A percentile compares a stretch with the other conserved stretches of the same genome.
phyloP scores from a whole-genome alignment of 2,113 vertebrate genomes.

The Pyxicephalus adspersus region DNA sequence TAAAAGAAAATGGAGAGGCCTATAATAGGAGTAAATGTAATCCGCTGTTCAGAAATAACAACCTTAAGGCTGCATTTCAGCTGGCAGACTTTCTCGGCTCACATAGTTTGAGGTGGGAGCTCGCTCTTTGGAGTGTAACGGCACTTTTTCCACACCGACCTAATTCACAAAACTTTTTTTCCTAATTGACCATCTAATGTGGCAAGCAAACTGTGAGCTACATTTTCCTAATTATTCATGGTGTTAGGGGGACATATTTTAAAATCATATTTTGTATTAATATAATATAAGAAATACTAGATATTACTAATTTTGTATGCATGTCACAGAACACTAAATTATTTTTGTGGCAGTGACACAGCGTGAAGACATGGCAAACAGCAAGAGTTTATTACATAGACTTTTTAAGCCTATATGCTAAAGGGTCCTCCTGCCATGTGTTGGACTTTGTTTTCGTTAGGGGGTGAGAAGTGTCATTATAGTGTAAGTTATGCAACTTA shows the following conservation, averaged over 20 bases:
- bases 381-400: not conserved
- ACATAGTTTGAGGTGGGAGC: too few species aligned
- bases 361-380: not conserved
- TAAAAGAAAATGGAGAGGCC: not conserved
- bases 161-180: too few species aligned
- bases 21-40: conserved; percentile 58
- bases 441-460: not conserved
- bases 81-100: too few species aligned
- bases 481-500: not conserved
- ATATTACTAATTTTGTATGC: too few species aligned
- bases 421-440: not conserved
- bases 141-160: too few species aligned
- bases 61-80: not conserved
- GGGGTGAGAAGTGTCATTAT: not conserved
- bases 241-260: too few species aligned
- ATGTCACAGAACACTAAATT: not conserved
- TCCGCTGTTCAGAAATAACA: conserved; percentile 32
- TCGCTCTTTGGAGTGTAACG: too few species aligned
- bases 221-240: too few species aligned
- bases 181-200: too few species aligned
- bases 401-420: not conserved
- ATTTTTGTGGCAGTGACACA: not conserved
- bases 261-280: too few species aligned
- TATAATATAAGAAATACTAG: too few species aligned
- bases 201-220: too few species aligned